Percentiles rank a stretch among this genome's conserved stretches.
These are phyloP conservation scores for Kradibia gibbosae DNA, from an alignment of 1,140 invertebrate genomes.

Conservation along the genomic window DNA sequence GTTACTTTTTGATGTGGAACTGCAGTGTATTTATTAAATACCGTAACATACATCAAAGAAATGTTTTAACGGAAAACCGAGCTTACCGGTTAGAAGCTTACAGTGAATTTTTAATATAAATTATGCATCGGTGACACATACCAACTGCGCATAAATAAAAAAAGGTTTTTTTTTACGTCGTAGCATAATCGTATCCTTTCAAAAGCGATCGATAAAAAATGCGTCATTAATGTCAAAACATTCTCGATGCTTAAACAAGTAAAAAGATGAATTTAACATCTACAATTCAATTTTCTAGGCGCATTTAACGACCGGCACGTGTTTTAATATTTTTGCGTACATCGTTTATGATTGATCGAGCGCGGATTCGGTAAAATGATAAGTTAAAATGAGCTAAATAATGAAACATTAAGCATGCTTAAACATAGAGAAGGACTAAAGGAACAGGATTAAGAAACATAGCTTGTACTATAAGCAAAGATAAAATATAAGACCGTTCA, in stretches of 20 bases:
- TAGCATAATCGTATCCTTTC: neutral
- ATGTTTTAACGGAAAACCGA: neutral
- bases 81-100: neutral
- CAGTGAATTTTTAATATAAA: neutral
- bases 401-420: neutral
- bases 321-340: slow-evolving; percentile 16
- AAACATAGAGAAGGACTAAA: neutral
- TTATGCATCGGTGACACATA: neutral
- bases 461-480: neutral
- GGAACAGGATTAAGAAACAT: neutral
- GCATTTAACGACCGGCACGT: neutral
- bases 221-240: slow-evolving; percentile 18
- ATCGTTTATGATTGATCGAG: slow-evolving; percentile 31
- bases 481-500: slow-evolving; percentile 41
- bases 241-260: neutral
- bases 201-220: neutral
- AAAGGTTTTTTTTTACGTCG: neutral
- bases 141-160: neutral
- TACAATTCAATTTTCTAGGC: slow-evolving; percentile 13
- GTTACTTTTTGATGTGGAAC: neutral
- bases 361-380: neutral
- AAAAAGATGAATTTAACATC: slow-evolving; percentile 25
- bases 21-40: neutral
- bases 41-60: neutral
- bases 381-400: neutral